Evolutionary conservation across 2,113 vertebrate genomes (phyloP).

Genomic region (Callopanchax toddi): DNA sequence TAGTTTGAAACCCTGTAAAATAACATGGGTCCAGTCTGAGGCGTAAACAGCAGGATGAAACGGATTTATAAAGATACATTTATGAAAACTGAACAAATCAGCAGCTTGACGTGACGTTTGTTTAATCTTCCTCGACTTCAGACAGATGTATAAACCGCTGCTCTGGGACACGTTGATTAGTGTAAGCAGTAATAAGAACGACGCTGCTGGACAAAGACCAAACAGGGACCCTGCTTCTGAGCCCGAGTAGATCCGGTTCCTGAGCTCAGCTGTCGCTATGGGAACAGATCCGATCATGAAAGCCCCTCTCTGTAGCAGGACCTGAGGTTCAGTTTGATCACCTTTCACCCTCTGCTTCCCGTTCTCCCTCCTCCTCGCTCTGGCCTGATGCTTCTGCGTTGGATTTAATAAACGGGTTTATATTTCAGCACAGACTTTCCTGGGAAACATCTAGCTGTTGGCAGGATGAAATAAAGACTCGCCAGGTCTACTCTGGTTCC

Average conservation of each 20-base stretch:
- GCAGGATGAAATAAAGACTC: conserved; percentile 57
- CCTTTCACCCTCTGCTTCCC: conserved; percentile 57
- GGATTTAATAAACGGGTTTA: conserved; percentile 61
- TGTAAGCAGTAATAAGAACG: too few relatives aligned
- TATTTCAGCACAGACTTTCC: conserved; percentile 60
- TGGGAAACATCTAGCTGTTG: conserved; percentile 52
- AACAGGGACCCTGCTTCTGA: too few relatives aligned
- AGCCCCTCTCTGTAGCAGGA: conserved; percentile 68
- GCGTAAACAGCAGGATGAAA: too few relatives aligned
- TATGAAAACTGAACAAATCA: too few relatives aligned
- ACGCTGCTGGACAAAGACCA: too few relatives aligned
- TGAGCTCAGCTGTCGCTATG: conserved; percentile 51
- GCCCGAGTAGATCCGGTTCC: conserved; percentile 18
- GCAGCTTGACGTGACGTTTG: too few relatives aligned
- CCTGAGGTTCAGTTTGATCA: conserved; percentile 57
- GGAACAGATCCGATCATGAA: conserved; percentile 72
- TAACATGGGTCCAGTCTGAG: too few relatives aligned
- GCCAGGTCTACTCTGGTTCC: conserved; percentile 35
- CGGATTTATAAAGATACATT: too few relatives aligned
- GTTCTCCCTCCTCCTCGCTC: conserved; percentile 10
- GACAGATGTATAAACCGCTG: too few relatives aligned
- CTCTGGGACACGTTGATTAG: too few relatives aligned
- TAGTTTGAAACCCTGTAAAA: too few relatives aligned
- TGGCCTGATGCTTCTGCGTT: conserved; percentile 26
- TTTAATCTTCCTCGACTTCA: too few relatives aligned